These are phyloP conservation scores for Dromas ardeola DNA, from an alignment of 2,113 vertebrate species.

Conservation along the genomic window DNA sequence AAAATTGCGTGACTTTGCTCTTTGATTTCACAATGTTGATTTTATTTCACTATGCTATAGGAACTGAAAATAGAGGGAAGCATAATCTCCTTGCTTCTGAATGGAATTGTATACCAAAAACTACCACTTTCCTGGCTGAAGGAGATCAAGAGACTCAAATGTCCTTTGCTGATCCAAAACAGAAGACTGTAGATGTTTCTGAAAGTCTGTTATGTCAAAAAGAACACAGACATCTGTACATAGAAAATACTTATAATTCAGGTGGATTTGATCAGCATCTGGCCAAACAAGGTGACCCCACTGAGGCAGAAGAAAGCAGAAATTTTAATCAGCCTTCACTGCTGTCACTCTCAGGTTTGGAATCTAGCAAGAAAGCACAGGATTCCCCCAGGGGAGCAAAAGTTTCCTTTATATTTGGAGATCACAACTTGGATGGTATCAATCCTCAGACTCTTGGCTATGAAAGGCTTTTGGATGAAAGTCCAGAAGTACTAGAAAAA, in stretches of 20 bases:
- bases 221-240: slow-evolving; percentile 84
- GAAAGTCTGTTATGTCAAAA: slow-evolving; percentile 81
- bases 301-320: slow-evolving; percentile 81
- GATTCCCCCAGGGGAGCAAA: slow-evolving; percentile 91
- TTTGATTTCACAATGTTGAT: slow-evolving; percentile 1
- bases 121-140: slow-evolving; percentile 83
- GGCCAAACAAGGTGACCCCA: slow-evolving; percentile 76
- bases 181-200: slow-evolving; percentile 80
- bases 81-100: slow-evolving; percentile 87
- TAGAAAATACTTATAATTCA: slow-evolving; percentile 83
- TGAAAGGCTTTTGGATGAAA: slow-evolving; percentile 92
- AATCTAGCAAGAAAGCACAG: slow-evolving; percentile 82
- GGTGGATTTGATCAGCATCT: slow-evolving; percentile 78
- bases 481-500: slow-evolving; percentile 87
- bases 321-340: slow-evolving; percentile 81
- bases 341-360: slow-evolving; percentile 82
- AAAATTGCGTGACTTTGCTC: not conserved
- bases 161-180: slow-evolving; percentile 82
- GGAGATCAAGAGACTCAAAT: slow-evolving; percentile 85
- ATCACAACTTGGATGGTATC: slow-evolving; percentile 85
- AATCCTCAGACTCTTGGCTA: slow-evolving; percentile 92
- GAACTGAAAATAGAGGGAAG: slow-evolving; percentile 82
- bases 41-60: slow-evolving; percentile 73
- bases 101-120: slow-evolving; percentile 87
- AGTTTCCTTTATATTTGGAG: slow-evolving; percentile 98